These are phyloP conservation scores for Apodemia duryi DNA, from an alignment of 2,888 invertebrate genomes.

Conservation along the genomic window DNA sequence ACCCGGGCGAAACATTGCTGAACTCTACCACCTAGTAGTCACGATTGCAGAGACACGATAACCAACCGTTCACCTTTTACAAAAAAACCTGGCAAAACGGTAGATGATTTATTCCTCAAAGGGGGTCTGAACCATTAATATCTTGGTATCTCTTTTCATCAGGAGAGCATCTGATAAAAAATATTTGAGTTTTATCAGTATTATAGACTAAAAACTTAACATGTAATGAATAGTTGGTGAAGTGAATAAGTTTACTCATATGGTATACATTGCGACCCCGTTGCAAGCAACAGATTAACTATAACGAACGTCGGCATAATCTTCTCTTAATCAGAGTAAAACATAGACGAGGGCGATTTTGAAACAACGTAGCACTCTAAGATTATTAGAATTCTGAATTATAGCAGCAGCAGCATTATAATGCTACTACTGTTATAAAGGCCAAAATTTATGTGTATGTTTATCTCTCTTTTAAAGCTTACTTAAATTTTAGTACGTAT, in stretches of 20 bases:
- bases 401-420: not conserved
- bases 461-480: not conserved
- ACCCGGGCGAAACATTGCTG: no score
- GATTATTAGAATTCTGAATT: not conserved
- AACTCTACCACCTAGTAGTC: no score
- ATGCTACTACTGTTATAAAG: not conserved
- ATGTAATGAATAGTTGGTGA: not conserved
- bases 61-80: no score
- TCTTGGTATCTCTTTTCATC: no score
- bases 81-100: no score
- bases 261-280: slow-evolving; percentile 26
- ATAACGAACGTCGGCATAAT: slow-evolving; percentile 37
- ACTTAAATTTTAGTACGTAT: not conserved
- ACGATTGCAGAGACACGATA: no score
- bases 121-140: no score
- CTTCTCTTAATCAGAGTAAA: slow-evolving; percentile 22
- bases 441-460: not conserved
- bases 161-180: no score
- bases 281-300: slow-evolving; percentile 35
- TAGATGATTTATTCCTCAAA: no score
- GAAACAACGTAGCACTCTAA: not conserved
- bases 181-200: no score
- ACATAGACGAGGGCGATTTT: slow-evolving; percentile 15
- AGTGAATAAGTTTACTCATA: slow-evolving; percentile 20
- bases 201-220: not conserved